Conservation (phyloP, 2,113 vertebrate genomes). For the Tor tambroides region DNA sequence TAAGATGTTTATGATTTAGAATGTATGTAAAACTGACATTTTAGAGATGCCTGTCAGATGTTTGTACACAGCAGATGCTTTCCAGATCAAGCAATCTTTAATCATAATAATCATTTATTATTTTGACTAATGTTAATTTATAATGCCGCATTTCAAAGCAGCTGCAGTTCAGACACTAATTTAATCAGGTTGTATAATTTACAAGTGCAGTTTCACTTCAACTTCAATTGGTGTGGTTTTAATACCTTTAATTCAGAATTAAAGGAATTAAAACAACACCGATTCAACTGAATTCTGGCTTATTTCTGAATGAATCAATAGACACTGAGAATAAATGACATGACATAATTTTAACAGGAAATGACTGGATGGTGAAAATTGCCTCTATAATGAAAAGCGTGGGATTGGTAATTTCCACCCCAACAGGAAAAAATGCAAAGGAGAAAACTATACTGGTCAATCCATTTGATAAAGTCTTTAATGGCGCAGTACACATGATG, state of each 20-base stretch:
- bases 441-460: not conserved
- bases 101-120: not conserved
- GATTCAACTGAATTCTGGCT: too few species aligned
- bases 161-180: not conserved
- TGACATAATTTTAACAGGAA: not conserved
- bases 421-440: not conserved
- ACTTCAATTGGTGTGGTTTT: too few species aligned
- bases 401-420: not conserved
- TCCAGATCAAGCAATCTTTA: too few species aligned
- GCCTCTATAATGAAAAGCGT: not conserved
- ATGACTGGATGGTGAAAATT: not conserved
- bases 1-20: too few species aligned
- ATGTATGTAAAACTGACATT: too few species aligned
- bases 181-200: not conserved
- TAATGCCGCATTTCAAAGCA: not conserved
- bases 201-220: too few species aligned
- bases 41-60: too few species aligned
- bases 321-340: not conserved
- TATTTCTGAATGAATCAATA: too few species aligned
- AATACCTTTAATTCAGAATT: too few species aligned
- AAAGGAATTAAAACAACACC: too few species aligned
- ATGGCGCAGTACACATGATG: conserved; percentile 9
- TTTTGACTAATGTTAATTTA: not conserved
- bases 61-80: too few species aligned
- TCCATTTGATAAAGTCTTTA: not conserved